Conservation (phyloP, 2,113 vertebrate species). For the Sus scrofa region DNA sequence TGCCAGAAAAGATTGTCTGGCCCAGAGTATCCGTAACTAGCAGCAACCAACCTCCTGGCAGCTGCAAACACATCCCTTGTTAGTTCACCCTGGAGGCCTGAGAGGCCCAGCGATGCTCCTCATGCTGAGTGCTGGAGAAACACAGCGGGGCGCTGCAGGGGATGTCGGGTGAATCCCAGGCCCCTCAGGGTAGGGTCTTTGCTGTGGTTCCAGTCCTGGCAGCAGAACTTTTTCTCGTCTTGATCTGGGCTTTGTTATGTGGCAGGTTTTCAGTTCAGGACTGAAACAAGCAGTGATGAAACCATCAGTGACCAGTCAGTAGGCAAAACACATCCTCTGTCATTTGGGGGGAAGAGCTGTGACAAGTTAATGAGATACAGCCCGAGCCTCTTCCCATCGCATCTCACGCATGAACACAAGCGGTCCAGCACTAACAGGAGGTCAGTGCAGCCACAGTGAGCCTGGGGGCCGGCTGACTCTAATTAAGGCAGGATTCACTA, state of each 20-base stretch:
- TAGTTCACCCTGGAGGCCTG: neutral
- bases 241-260: conserved; percentile 4
- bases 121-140: neutral
- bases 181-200: accelerated
- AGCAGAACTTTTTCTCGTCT: neutral
- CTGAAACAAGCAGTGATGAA: neutral
- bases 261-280: neutral
- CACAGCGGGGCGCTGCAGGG: neutral
- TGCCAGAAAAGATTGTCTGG: neutral
- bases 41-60: conserved; percentile 23
- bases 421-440: neutral
- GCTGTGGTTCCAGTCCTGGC: neutral
- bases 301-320: conserved; percentile 5
- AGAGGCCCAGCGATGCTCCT: neutral
- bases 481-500: neutral
- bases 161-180: neutral
- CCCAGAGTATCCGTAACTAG: neutral
- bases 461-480: neutral
- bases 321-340: conserved; percentile 31
- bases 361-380: conserved; percentile 28
- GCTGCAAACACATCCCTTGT: conserved; percentile 62
- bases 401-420: neutral
- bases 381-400: neutral
- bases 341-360: neutral
- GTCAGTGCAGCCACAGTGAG: accelerated